Percentiles rank a stretch among this genome's conserved stretches.
Evolutionary conservation across 2,888 invertebrate species (phyloP).

Genomic region (Pristionchus entomophagus): DNA sequence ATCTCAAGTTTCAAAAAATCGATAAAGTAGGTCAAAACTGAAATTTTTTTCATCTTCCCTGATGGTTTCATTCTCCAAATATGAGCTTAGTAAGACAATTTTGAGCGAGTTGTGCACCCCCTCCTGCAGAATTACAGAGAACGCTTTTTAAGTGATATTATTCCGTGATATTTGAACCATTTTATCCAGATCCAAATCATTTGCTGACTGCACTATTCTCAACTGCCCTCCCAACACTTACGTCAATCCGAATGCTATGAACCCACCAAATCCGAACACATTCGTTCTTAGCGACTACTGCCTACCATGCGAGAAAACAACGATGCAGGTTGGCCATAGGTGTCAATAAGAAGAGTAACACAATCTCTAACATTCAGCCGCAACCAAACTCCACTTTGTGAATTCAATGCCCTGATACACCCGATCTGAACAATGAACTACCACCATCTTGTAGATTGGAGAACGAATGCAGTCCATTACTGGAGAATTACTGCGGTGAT

Average conservation of each 20-base stretch:
- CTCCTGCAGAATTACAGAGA: no score
- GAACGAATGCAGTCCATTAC: not conserved
- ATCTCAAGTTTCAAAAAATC: no score
- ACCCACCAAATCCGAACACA: not conserved
- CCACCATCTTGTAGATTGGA: not conserved
- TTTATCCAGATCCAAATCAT: not conserved
- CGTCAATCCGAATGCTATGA: not conserved
- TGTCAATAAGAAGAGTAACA: no score
- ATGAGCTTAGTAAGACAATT: no score
- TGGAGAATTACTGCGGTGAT: not conserved
- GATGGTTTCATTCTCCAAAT: no score
- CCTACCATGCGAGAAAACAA: constrained; percentile 3
- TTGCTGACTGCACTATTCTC: not conserved
- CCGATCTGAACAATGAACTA: no score
- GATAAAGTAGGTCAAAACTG: no score
- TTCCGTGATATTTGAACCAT: no score
- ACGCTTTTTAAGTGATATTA: no score
- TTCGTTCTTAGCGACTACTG: not conserved
- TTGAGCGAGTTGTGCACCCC: no score
- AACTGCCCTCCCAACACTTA: not conserved
- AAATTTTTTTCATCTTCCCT: no score
- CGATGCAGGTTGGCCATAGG: not conserved
- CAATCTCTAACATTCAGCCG: no score
- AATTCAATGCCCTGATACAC: not conserved
- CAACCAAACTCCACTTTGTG: not conserved